Percentiles rank a stretch among this genome's conserved stretches.
phyloP scores from a whole-genome alignment of 2,888 invertebrate species.

The Cartodere bifasciata region DNA sequence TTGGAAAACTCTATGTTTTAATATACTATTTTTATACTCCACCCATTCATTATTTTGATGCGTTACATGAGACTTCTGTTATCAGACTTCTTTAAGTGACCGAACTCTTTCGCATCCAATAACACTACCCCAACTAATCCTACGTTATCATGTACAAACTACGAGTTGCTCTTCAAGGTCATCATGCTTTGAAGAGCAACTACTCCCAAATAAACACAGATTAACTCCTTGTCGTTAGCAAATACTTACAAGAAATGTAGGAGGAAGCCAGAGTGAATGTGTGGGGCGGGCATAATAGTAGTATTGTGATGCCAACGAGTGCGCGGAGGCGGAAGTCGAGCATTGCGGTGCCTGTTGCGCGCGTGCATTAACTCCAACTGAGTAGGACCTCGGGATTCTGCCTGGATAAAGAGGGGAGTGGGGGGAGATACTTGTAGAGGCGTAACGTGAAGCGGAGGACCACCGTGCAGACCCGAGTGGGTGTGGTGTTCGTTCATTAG shows the following conservation, averaged over 20 bases:
- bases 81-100: no score
- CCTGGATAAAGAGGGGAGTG: conserved; percentile 28
- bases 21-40: no score
- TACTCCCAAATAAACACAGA: conserved; percentile 4
- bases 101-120: no score
- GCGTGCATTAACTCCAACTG: conserved; percentile 36
- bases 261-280: conserved; percentile 62
- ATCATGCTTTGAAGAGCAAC: no score
- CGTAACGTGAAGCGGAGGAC: conserved; percentile 34
- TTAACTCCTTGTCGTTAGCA: background rate
- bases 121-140: no score
- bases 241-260: conserved; percentile 83
- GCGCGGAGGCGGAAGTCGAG: conserved; percentile 20
- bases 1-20: no score
- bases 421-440: conserved; percentile 42
- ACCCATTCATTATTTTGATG: no score
- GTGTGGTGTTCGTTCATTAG: conserved; percentile 29
- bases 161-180: no score
- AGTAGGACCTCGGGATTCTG: conserved; percentile 31
- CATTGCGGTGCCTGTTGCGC: conserved; percentile 24
- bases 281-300: conserved; percentile 38
- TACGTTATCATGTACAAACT: no score
- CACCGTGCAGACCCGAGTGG: conserved; percentile 27
- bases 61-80: no score
- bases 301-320: conserved; percentile 37